Evolutionary conservation across 2,113 vertebrate genomes (phyloP).

Genomic region (Ondatra zibethicus): DNA sequence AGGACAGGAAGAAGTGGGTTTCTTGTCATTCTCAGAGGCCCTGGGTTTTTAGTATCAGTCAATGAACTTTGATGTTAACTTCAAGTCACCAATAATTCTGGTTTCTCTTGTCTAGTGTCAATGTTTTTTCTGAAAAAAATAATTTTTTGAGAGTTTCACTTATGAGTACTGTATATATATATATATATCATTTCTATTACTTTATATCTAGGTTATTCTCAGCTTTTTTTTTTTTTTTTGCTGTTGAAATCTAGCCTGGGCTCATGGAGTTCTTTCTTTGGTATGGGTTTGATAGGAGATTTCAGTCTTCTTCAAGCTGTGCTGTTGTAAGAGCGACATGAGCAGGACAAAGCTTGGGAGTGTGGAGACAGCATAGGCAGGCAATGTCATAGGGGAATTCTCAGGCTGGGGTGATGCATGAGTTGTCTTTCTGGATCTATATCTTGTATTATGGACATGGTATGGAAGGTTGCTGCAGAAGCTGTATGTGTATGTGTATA

Average conservation of each 20-base stretch:
- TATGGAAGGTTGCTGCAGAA: neutral
- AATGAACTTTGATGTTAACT: neutral
- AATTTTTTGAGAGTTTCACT: neutral
- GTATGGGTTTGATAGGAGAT: neutral
- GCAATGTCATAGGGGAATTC: neutral
- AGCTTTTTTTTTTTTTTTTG: neutral
- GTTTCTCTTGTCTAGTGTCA: neutral
- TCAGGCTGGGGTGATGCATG: too few species aligned
- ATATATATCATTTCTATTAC: neutral
- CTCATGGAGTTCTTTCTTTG: neutral
- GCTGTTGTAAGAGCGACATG: neutral
- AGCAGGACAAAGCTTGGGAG: neutral
- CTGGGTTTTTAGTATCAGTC: neutral
- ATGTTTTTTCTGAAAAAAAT: neutral
- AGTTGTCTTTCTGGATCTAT: neutral
- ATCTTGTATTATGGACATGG: neutral
- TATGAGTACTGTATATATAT: too few species aligned
- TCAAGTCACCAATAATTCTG: neutral
- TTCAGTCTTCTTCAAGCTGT: neutral
- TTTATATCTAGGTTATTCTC: neutral
- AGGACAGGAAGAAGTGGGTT: neutral
- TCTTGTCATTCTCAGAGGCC: neutral
- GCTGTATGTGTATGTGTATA: rapidly evolving
- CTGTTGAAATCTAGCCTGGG: neutral
- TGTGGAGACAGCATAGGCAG: neutral